Evolutionary conservation across 1,140 invertebrate species (phyloP).

Genomic region (Lepidurus arcticus): DNA sequence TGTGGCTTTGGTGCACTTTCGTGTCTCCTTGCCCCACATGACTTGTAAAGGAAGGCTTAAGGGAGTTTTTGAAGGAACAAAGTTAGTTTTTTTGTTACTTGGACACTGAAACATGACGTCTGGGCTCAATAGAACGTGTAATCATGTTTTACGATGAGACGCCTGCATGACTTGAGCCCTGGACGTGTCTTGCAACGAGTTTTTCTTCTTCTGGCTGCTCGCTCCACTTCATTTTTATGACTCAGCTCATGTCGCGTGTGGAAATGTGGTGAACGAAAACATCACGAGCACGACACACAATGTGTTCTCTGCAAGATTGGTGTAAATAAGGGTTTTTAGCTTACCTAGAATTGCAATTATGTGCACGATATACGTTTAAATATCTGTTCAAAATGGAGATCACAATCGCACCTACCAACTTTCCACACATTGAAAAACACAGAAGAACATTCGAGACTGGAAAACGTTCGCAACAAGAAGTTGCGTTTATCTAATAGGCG

Average conservation of each 20-base stretch:
- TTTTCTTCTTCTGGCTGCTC: not conserved
- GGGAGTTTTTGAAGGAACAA: not conserved
- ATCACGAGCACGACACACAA: slow-evolving; percentile 9
- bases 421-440: no score
- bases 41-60: not conserved
- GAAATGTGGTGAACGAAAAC: not conserved
- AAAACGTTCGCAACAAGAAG: no score
- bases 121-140: not conserved
- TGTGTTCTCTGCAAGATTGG: not conserved
- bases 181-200: not conserved
- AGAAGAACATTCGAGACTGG: no score
- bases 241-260: not conserved
- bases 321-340: not conserved
- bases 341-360: not conserved
- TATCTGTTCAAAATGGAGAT: no score
- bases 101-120: slow-evolving; percentile 4
- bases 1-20: not conserved
- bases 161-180: slow-evolving; percentile 1
- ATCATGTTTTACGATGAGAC: slow-evolving; percentile 5
- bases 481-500: no score
- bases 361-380: not conserved
- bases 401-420: no score
- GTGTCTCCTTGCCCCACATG: not conserved
- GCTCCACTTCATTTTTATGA: not conserved
- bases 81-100: not conserved